phyloP scores from a whole-genome alignment of 2,888 invertebrate species.

The Lithosia quadra region DNA sequence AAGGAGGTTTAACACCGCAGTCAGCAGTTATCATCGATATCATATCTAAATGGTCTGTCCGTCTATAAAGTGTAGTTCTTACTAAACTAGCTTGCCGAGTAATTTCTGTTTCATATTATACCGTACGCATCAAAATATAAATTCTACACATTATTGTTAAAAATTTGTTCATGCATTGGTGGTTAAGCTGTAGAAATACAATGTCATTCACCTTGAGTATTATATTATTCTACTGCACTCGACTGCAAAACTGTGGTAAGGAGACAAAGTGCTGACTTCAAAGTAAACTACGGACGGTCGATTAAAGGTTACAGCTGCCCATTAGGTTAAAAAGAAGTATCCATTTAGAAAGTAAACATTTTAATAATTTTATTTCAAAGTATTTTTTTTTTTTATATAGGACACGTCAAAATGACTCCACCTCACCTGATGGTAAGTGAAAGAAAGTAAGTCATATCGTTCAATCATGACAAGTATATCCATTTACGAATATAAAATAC shows the following conservation, averaged over 20 bases:
- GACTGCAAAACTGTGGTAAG: background rate
- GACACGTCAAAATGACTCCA: too few species aligned
- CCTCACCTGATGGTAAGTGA: too few species aligned
- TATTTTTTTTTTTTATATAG: too few species aligned
- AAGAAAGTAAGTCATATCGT: too few species aligned
- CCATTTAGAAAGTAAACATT: background rate
- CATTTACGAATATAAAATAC: too few species aligned
- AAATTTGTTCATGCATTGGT: background rate
- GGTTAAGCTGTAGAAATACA: constrained; percentile 2
- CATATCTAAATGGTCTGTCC: too few species aligned
- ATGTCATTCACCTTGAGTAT: background rate
- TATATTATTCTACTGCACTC: background rate
- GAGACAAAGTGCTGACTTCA: background rate
- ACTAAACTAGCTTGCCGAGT: background rate
- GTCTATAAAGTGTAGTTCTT: background rate
- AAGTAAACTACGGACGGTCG: background rate
- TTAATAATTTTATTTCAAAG: too few species aligned
- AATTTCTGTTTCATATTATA: background rate
- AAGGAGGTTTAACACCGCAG: too few species aligned
- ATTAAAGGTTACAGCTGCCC: background rate
- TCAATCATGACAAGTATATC: too few species aligned
- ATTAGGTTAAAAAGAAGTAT: background rate
- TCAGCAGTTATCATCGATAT: too few species aligned
- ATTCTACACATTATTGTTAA: background rate
- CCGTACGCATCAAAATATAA: background rate